Base-by-base conservation (phyloP, 2,797 vertebrate species). In the Channa striata region DNA sequence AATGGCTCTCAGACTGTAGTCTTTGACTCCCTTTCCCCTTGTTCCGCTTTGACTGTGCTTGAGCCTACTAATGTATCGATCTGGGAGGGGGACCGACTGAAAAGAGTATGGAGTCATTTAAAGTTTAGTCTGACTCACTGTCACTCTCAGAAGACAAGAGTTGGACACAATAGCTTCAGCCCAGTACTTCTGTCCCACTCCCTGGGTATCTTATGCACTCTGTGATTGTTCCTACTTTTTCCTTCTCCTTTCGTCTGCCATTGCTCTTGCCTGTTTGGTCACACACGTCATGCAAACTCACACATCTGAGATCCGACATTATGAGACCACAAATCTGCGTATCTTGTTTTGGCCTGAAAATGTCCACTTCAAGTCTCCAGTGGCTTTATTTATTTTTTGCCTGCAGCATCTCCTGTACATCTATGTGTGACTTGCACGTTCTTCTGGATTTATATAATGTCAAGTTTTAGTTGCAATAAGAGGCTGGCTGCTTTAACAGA, bases 1-100 rank as follows among this genome's bases (percentile, higher is more conserved):
- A 88, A 82, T 68, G 83, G 39, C 65, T 80, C 79, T 80, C 79
- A 82, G 77, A 59, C 69, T 83, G 25, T 2, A 62, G 80, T 68
- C 74, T 84, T 78, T 72, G 72, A 80, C 72, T 83, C 47, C 11
- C 51, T 68, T 46, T 67, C 62, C 40, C 62, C 61, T 79, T 82
- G 66, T 82, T 78, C 70, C 40, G 30, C 63, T 77, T 64, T 76
- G 62, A 68, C 65, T 69, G 60, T 23, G 77, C 47, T 69, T 3
- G 48, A 76, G 80, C 62, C 51, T 50, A 21, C 73, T 81, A 53
- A 80, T 76, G 68, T 62, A 82, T 74, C 46, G 63, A 77, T 82
- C 42, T 65, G 67, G 71, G 76, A 77, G 23, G 0, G 67, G 51
- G 65, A 44, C 36, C 16, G 70, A 62, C 68, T 65, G 58, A 77